These are phyloP conservation scores for Rhinogobius similis DNA, from an alignment of 2,113 vertebrate genomes.

Conservation along the genomic window DNA sequence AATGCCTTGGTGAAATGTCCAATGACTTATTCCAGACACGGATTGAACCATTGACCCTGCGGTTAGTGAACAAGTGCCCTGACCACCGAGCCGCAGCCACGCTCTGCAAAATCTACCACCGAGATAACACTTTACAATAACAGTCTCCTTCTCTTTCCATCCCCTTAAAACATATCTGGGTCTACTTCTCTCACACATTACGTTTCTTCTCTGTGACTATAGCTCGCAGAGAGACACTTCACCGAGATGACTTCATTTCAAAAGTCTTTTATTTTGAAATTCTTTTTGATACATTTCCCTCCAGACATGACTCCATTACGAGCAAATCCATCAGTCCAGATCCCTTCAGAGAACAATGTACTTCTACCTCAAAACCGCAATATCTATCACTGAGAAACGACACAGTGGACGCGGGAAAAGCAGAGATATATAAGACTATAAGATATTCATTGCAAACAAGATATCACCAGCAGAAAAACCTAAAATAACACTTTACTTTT, in stretches of 20 bases:
- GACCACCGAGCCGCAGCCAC: no score
- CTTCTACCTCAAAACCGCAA: constrained; percentile 4
- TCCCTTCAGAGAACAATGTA: constrained; percentile 7
- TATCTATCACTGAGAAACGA: not conserved
- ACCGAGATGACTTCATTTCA: constrained; percentile 2
- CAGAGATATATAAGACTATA: not conserved
- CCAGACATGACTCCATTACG: not conserved
- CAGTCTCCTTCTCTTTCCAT: not conserved
- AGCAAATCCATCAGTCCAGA: constrained; percentile 9
- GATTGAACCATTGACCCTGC: no score
- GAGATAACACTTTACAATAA: not conserved
- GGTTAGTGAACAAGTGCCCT: no score
- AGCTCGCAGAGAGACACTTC: not conserved
- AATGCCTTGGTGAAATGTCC: no score
- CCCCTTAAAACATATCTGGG: constrained; percentile 1
- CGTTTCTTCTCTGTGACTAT: not conserved
- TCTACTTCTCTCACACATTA: not conserved
- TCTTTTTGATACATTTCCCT: constrained; percentile 10
- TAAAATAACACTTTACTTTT: not conserved
- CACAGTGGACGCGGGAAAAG: no score
- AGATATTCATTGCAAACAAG: not conserved
- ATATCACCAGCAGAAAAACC: not conserved
- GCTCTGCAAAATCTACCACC: no score
- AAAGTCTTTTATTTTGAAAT: constrained; percentile 8
- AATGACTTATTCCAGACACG: no score